Base-by-base conservation (phyloP, 2,888 invertebrate species). In the Drosophila borealis region DNA sequence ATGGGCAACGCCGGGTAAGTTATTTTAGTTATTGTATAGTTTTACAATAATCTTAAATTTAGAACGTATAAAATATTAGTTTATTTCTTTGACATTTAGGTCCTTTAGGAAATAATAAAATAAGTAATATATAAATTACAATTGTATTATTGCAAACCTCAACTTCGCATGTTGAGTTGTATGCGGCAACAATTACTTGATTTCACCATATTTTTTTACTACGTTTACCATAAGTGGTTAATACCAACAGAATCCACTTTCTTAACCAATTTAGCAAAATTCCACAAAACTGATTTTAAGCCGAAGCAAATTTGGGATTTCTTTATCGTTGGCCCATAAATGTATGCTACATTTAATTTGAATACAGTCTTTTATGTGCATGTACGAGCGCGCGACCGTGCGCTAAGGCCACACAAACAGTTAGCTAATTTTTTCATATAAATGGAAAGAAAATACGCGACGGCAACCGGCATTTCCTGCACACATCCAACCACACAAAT, bases 381-480 rank as follows among this genome's bases (percentile, higher is more conserved):
- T 84, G 87, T 78, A 56, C 69, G 74, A 60, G 56, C 41, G 70
- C 41, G 74, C 87, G 72, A 51, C 74, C 81, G 81, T 86, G 87
- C 84, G 87, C 74, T 61, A 74, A 86, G 71, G 64, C 72, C 61
- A 70, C 49, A 62, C 71, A 69, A 74, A 62, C 78, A 64, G 63
- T 65, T 66, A 48, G 78, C 87, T 83, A 86, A 86, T 82, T 82
- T 86, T 61, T 46, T 50, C 70, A 62, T 55, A 61, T 67, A 81
- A 84, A 82, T 82, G 78, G 67, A 82, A 87, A 84, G 84, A 82
- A 82, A 82, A 82, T 81, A 82, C 54, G 66, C 61, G 59, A 61
- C 46, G 56, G 29, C 55, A 53, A 37, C 8, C 51, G 46, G 4
- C 42, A 59, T 14, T 36, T 19, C 29, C n/a, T 21, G 36, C 37